Conservation (phyloP, 2,113 vertebrate species). For the Psilopsiagon aurifrons region DNA sequence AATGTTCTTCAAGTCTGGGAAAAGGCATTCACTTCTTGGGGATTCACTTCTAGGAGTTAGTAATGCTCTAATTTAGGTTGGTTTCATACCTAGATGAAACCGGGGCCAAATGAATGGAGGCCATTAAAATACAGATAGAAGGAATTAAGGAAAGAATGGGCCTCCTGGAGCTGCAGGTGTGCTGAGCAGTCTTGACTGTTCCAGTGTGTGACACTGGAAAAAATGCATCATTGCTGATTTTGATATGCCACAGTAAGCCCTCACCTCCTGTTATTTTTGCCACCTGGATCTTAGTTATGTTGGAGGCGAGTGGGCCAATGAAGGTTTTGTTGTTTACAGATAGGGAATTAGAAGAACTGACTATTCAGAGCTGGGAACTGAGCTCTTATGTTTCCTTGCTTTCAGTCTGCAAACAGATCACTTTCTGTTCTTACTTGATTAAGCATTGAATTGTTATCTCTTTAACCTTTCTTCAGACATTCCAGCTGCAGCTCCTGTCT, state of each 20-base stretch:
- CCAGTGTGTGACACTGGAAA: neutral
- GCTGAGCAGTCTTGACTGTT: neutral
- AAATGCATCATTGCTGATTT: neutral
- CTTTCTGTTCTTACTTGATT: neutral
- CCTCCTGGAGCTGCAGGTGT: neutral
- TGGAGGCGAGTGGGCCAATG: neutral
- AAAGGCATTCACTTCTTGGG: neutral
- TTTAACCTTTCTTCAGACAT: constrained; percentile 81
- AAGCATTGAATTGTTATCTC: neutral
- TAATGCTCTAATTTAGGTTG: neutral
- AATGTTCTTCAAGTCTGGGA: neutral
- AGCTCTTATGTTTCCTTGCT: neutral
- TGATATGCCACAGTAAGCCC: neutral
- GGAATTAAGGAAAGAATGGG: neutral
- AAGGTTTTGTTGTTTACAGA: neutral
- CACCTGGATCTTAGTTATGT: neutral
- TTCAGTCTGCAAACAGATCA: neutral
- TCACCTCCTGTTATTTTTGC: neutral
- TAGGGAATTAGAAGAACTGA: neutral
- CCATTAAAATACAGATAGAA: neutral
- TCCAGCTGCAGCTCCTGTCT: constrained; percentile 99
- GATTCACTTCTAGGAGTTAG: neutral
- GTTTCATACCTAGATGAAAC: neutral
- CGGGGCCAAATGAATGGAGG: neutral
- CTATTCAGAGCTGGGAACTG: neutral